phyloP scores from a whole-genome alignment of 2,113 vertebrate species.

The Sapayoa aenigma region DNA sequence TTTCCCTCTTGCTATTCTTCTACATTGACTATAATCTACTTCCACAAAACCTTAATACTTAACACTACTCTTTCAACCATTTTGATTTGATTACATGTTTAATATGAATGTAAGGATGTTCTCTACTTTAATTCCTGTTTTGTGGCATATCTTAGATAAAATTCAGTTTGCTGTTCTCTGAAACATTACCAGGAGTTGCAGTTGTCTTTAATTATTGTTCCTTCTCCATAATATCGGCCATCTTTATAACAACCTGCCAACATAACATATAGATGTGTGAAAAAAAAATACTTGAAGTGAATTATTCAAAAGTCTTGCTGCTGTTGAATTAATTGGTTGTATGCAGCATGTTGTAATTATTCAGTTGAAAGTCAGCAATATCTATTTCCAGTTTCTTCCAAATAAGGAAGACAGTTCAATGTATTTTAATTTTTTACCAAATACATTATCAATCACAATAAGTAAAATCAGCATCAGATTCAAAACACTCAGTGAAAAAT shows the following conservation, averaged over 20 bases:
- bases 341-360: neutral
- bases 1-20: neutral
- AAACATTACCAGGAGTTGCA: conserved; percentile 78
- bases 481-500: neutral
- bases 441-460: neutral
- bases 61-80: neutral
- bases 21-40: neutral
- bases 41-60: neutral
- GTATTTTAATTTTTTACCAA: neutral
- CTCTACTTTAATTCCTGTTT: neutral
- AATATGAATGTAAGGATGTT: neutral
- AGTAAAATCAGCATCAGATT: neutral
- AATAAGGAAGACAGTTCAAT: neutral
- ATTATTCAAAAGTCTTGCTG: neutral
- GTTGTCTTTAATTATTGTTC: conserved; percentile 74
- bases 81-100: neutral
- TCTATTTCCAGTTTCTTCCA: neutral
- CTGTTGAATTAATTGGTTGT: neutral
- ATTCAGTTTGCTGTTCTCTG: conserved; percentile 4
- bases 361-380: neutral
- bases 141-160: neutral
- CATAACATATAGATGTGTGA: conserved; percentile 20
- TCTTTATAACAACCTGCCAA: conserved; percentile 76
- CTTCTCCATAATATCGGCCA: conserved; percentile 70
- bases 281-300: neutral